phyloP scores from a whole-genome alignment of 2,888 invertebrate genomes.

The Zootermopsis nevadensis region DNA sequence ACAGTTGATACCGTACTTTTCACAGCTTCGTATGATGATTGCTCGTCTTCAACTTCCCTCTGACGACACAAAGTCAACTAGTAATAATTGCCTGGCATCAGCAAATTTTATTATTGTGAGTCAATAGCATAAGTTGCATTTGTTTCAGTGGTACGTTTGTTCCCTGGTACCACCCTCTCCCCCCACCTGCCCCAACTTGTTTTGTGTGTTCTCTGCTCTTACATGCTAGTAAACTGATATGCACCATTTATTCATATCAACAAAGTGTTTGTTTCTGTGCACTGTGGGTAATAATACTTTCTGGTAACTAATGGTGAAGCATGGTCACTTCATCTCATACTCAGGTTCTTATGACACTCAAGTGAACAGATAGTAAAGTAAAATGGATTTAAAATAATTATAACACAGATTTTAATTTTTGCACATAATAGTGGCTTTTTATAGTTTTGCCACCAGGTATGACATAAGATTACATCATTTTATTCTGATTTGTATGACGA shows the following conservation, averaged over 20 bases:
- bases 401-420: too few species aligned
- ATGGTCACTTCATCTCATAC: not conserved
- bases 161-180: not conserved
- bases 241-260: slow-evolving; percentile 16
- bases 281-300: slow-evolving; percentile 9
- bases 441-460: too few species aligned
- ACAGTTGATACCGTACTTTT: slow-evolving; percentile 58
- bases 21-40: slow-evolving; percentile 79
- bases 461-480: too few species aligned
- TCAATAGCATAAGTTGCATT: slow-evolving; percentile 24
- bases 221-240: slow-evolving; percentile 6
- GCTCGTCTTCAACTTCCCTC: slow-evolving; percentile 78
- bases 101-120: slow-evolving; percentile 44
- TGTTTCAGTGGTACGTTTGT: slow-evolving; percentile 36
- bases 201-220: not conserved
- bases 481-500: too few species aligned
- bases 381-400: too few species aligned
- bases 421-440: too few species aligned
- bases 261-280: not conserved
- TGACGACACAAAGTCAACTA: slow-evolving; percentile 61
- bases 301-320: slow-evolving; percentile 18
- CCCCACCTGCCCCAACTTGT: not conserved
- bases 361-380: too few species aligned
- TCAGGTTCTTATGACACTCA: too few species aligned
- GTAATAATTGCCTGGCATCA: slow-evolving; percentile 42